Conservation (phyloP, 2,113 vertebrate species). For the Pterocles burchelli region DNA sequence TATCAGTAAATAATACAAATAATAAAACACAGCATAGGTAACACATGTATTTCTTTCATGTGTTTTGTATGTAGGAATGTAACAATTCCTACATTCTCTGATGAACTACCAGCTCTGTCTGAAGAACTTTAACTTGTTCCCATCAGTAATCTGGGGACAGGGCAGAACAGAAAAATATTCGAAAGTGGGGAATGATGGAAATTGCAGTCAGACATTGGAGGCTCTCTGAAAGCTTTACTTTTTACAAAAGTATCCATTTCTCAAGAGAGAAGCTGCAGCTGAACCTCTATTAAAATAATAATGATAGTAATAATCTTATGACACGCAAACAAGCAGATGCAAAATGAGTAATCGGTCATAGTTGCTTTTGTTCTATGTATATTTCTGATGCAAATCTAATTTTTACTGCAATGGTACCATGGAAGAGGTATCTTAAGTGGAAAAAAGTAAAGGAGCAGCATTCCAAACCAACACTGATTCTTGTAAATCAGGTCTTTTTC, state of each 20-base stretch:
- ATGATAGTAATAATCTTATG: background rate
- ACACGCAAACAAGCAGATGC: background rate
- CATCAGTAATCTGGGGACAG: background rate
- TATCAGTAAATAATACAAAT: background rate
- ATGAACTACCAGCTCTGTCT: background rate
- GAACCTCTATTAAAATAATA: background rate
- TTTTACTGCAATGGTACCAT: background rate
- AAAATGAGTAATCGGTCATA: background rate
- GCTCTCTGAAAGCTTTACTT: background rate
- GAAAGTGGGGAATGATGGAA: background rate
- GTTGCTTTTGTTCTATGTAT: background rate
- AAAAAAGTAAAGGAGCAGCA: background rate
- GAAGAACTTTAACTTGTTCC: background rate
- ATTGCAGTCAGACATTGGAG: background rate
- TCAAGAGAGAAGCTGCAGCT: background rate
- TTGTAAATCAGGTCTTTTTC: background rate
- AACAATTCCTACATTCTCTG: background rate
- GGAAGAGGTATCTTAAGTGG: background rate
- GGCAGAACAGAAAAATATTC: background rate
- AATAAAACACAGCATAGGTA: background rate
- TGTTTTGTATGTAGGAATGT: background rate
- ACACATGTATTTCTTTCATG: background rate
- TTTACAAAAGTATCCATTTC: background rate
- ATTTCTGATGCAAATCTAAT: background rate
- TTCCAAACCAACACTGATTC: background rate